A percentile compares a stretch with the other conserved stretches of the same genome.
phyloP scores from a whole-genome alignment of 2,888 invertebrate genomes.

The Drosophila nr. medialis region DNA sequence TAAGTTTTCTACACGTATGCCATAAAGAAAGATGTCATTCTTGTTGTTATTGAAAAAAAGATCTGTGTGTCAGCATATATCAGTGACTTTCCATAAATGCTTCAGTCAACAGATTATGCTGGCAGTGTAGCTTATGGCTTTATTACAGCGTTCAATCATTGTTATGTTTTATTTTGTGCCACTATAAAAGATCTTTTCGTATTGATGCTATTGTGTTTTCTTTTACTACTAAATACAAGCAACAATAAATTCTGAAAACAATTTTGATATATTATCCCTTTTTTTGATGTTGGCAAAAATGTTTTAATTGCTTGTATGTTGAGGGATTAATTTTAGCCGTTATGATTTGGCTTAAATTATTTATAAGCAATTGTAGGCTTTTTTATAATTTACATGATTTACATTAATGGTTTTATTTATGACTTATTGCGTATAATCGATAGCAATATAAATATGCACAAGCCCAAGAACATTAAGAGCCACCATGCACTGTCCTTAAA shows the following conservation, averaged over 20 bases:
- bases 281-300: not conserved
- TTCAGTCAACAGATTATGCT: constrained; percentile 13
- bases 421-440: constrained; percentile 2
- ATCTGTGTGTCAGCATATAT: not conserved
- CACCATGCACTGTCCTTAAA: not conserved
- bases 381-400: not conserved
- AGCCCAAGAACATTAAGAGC: not conserved
- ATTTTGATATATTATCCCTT: not conserved
- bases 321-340: not conserved
- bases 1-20: constrained; percentile 1
- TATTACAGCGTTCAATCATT: not conserved
- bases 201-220: not conserved
- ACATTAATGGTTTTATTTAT: not conserved
- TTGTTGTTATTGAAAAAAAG: not conserved
- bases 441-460: not conserved
- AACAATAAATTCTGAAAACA: not conserved
- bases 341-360: not conserved
- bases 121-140: not conserved
- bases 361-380: not conserved
- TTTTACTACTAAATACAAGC: not conserved
- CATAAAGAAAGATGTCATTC: not conserved
- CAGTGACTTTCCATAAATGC: not conserved
- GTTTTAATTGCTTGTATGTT: not conserved
- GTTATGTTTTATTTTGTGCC: not conserved
- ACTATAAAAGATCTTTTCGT: not conserved